Evolutionary conservation across 2,888 invertebrate species (phyloP).

Genomic region (Parasteatoda lunata): DNA sequence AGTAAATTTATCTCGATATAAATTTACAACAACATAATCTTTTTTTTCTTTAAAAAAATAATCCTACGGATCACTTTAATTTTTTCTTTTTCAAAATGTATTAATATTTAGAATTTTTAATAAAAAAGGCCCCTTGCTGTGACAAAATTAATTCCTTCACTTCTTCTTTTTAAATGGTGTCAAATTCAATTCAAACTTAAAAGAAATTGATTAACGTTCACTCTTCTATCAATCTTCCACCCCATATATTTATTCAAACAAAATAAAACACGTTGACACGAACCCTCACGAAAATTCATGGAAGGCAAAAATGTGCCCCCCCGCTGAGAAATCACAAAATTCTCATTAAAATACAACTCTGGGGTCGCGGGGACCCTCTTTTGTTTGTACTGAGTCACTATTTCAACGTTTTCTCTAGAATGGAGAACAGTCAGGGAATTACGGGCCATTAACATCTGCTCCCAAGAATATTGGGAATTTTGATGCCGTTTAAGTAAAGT

Average conservation of each 20-base stretch:
- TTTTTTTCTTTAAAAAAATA: too few relatives aligned
- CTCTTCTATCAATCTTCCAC: not conserved
- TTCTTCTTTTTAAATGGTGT: too few relatives aligned
- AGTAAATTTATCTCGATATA: too few relatives aligned
- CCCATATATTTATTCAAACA: not conserved
- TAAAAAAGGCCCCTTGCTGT: too few relatives aligned
- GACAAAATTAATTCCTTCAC: too few relatives aligned
- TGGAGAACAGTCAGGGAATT: slow-evolving; percentile 49
- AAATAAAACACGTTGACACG: slow-evolving; percentile 11
- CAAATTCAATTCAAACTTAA: too few relatives aligned
- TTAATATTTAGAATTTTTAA: too few relatives aligned
- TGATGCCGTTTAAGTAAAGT: slow-evolving; percentile 6
- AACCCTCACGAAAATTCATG: not conserved
- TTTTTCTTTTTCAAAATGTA: too few relatives aligned
- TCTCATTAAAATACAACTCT: not conserved
- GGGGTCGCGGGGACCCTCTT: slow-evolving; percentile 6
- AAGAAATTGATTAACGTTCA: too few relatives aligned
- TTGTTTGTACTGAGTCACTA: slow-evolving; percentile 62
- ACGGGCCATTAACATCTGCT: slow-evolving; percentile 64
- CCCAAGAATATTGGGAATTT: slow-evolving; percentile 41
- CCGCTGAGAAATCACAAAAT: slow-evolving; percentile 19
- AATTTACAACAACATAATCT: too few relatives aligned
- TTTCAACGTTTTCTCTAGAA: slow-evolving; percentile 36
- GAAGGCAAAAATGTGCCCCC: not conserved
- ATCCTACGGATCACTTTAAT: too few relatives aligned